Evolutionary conservation across 2,888 invertebrate genomes (phyloP).

Genomic region (Pollenia angustigena): DNA sequence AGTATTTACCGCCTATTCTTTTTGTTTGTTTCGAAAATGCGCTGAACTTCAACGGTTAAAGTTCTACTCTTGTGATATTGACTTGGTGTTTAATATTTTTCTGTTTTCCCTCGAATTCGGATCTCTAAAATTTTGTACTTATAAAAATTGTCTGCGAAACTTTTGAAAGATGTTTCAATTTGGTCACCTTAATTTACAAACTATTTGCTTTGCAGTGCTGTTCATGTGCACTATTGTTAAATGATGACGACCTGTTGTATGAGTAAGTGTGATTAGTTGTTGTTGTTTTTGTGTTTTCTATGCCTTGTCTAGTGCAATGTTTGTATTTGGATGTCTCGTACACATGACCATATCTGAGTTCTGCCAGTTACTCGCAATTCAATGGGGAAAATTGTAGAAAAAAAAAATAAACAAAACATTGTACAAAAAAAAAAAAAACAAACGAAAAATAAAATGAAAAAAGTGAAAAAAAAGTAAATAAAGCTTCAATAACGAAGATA

Average conservation of each 20-base stretch:
- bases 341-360: constrained; percentile 62
- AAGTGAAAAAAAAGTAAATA: constrained; percentile 44
- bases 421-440: constrained; percentile 26
- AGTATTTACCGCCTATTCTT: too few relatives aligned
- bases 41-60: too few relatives aligned
- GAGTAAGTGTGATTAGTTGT: constrained; percentile 32
- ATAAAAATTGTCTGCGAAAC: too few relatives aligned
- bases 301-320: constrained; percentile 53
- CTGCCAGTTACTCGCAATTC: constrained; percentile 50
- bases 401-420: constrained; percentile 40
- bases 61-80: too few relatives aligned
- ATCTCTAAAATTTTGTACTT: too few relatives aligned
- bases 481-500: constrained; percentile 65
- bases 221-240: constrained; percentile 48
- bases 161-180: neutral
- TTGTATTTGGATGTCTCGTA: constrained; percentile 47
- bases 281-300: constrained; percentile 36
- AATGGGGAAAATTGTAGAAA: constrained; percentile 39
- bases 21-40: too few relatives aligned
- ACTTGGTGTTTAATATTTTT: too few relatives aligned
- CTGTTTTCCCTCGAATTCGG: too few relatives aligned
- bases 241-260: constrained; percentile 71
- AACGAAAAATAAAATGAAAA: constrained; percentile 38
- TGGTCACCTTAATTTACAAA: constrained; percentile 52
- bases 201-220: neutral